Evolutionary conservation across 2,113 vertebrate species (phyloP), one percentile per base, ranked within the genome.

Genomic region (Gila orcuttii): DNA sequence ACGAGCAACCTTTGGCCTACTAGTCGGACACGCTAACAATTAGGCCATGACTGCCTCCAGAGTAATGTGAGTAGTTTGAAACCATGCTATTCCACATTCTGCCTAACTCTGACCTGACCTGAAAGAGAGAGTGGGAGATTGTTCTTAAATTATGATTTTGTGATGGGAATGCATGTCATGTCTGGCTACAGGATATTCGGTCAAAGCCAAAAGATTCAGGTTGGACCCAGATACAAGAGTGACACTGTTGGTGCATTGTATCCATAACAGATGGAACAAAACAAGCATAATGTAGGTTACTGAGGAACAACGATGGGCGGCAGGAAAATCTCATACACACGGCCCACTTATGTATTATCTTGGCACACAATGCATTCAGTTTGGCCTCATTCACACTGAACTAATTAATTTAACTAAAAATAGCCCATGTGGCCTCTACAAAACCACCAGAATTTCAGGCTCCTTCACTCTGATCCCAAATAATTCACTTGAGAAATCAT

Each of bases 391-490:
- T 95, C 87, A 89, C 57, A 89, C 83, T 91, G 93, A 88, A 92
- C 94, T 93, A 94, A 94, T 95, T 95, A 95, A 93, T 93, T 91
- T 90, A 90, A 89, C 91, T 87, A 92, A 80, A 95, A 93, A 95
- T 95, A 95, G 93, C 90, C 83, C 87, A 12, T 79, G 73, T 82
- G 60, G 75, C 80, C 85, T 57, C 64, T 50, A 76, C 76, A 80
- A 62, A 57, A 57, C 47, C 71, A 85, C 88, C 55, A 71, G 80
- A 79, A 78, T 68, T 76, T 55, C 74, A 84, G 57, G 60, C 74
- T 52, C 59, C 83, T 60, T 31, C 23, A 47, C 81, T 45, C 86
- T 50, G 55, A 59, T 60, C 71, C 79, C 81, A 69, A 87, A 86
- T 69, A 85, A 86, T 85, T 83, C 86, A 89, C 88, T 83, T 68